A percentile compares a stretch with the other conserved stretches of the same genome.
Conservation (phyloP, 2,797 vertebrate genomes). For the Microctenopoma steveboyesi region DNA sequence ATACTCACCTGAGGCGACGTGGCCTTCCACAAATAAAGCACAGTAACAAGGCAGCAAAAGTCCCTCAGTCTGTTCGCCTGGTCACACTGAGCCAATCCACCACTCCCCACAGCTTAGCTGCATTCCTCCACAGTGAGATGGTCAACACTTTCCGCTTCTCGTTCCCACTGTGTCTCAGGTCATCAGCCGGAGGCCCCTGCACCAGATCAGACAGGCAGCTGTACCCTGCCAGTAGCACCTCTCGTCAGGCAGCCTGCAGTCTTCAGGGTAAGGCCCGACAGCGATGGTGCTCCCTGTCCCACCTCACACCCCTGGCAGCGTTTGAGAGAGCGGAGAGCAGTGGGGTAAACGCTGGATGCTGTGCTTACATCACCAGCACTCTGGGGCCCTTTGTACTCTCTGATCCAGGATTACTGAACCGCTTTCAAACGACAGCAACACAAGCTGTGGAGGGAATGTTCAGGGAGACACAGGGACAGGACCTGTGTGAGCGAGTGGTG, state of each 20-base stretch:
- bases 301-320: slow-evolving; percentile 22
- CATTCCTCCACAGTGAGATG: slow-evolving; percentile 60
- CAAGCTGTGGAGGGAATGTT: slow-evolving; percentile 65
- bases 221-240: slow-evolving; percentile 12
- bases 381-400: slow-evolving; percentile 74
- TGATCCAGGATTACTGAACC: slow-evolving; percentile 81
- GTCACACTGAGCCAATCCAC: slow-evolving; percentile 54
- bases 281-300: slow-evolving; percentile 37
- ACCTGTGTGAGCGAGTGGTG: slow-evolving; percentile 22
- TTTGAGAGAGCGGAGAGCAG: slow-evolving; percentile 37
- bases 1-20: slow-evolving; percentile 64
- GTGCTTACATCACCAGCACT: slow-evolving; percentile 73
- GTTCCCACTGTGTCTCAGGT: slow-evolving; percentile 46
- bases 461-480: slow-evolving; percentile 55
- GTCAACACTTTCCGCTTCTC: slow-evolving; percentile 22
- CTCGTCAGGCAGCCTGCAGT: slow-evolving; percentile 4
- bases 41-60: slow-evolving; percentile 23
- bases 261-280: slow-evolving; percentile 25
- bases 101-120: slow-evolving; percentile 53
- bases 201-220: slow-evolving; percentile 34
- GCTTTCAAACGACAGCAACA: slow-evolving; percentile 70
- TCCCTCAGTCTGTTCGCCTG: slow-evolving; percentile 26
- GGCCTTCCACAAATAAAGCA: slow-evolving; percentile 33
- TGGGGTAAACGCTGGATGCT: slow-evolving; percentile 55
- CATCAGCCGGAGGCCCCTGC: slow-evolving; percentile 24